These are phyloP conservation scores for Xiphorhynchus erythropygius DNA, from an alignment of 2,797 vertebrate species.

Conservation along the genomic window DNA sequence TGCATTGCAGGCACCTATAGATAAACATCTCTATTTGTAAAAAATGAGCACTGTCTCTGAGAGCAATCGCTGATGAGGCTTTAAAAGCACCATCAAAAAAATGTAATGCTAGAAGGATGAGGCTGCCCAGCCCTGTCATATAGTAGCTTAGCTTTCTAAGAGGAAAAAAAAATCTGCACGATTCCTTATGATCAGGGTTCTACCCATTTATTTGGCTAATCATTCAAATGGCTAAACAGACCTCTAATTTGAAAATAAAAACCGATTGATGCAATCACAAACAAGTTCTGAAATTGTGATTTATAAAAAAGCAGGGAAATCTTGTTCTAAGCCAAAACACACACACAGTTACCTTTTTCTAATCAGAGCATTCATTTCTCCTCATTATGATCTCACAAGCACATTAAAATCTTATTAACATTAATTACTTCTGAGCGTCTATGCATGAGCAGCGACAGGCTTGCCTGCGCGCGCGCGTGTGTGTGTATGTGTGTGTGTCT, in stretches of 20 bases:
- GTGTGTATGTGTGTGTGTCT: conserved; percentile 60
- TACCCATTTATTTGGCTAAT: conserved; percentile 80
- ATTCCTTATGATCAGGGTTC: conserved; percentile 78
- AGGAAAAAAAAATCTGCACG: conserved; percentile 58
- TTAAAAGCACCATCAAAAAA: conserved; percentile 65
- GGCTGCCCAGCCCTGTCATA: conserved; percentile 59
- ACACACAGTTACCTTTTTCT: conserved; percentile 85
- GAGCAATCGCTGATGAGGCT: conserved; percentile 52
- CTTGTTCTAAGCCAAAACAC: conserved; percentile 86
- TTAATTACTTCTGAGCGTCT: conserved; percentile 86
- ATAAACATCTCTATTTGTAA: conserved; percentile 65
- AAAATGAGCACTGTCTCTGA: conserved; percentile 59
- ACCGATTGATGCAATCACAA: conserved; percentile 83
- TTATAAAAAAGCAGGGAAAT: conserved; percentile 84
- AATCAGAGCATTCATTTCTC: conserved; percentile 88
- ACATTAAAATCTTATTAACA: conserved; percentile 90
- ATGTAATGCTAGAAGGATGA: conserved; percentile 48
- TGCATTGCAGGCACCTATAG: conserved; percentile 58
- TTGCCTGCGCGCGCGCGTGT: neutral
- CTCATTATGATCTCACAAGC: conserved; percentile 88
- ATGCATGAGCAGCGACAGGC: conserved; percentile 83
- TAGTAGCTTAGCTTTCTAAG: conserved; percentile 64
- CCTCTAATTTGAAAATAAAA: conserved; percentile 84
- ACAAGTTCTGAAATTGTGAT: conserved; percentile 84
- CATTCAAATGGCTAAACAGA: conserved; percentile 84